phyloP scores from a whole-genome alignment of 2,797 vertebrate species.

The Enteromius thamalakanensis region DNA sequence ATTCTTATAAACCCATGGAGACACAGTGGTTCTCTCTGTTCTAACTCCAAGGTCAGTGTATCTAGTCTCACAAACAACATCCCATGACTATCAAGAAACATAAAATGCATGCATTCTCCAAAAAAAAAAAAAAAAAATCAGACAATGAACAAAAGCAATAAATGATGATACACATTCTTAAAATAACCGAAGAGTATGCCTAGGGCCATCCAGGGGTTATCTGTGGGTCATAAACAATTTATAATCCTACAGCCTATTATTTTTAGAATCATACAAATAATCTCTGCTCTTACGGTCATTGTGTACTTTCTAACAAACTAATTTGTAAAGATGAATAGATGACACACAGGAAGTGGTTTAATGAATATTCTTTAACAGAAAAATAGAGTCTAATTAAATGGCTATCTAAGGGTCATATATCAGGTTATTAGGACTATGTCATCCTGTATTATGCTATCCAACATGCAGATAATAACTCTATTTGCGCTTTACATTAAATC shows the following conservation, averaged over 20 bases:
- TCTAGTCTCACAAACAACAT: conserved; percentile 18
- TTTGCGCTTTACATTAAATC: not conserved
- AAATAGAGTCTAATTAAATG: not conserved
- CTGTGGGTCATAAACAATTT: not conserved
- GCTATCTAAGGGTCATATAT: not conserved
- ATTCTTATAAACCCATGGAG: not conserved
- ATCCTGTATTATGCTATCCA: not conserved
- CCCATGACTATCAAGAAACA: conserved; percentile 15
- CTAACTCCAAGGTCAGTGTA: conserved; percentile 13
- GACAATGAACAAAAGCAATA: conserved; percentile 15
- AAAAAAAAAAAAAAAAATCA: not conserved
- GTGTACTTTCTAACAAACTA: not conserved
- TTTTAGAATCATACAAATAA: not conserved
- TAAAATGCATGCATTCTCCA: conserved; percentile 24
- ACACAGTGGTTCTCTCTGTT: conserved; percentile 19
- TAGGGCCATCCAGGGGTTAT: not conserved
- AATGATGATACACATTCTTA: not conserved
- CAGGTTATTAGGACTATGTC: not conserved
- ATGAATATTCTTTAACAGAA: not conserved
- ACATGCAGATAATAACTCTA: not conserved
- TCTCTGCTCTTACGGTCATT: not conserved
- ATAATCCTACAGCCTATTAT: not conserved
- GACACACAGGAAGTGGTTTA: not conserved
- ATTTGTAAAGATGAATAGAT: not conserved
- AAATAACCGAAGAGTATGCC: not conserved